Conservation (phyloP, 2,797 vertebrate species). For the Lepilemur ruficaudatus region DNA sequence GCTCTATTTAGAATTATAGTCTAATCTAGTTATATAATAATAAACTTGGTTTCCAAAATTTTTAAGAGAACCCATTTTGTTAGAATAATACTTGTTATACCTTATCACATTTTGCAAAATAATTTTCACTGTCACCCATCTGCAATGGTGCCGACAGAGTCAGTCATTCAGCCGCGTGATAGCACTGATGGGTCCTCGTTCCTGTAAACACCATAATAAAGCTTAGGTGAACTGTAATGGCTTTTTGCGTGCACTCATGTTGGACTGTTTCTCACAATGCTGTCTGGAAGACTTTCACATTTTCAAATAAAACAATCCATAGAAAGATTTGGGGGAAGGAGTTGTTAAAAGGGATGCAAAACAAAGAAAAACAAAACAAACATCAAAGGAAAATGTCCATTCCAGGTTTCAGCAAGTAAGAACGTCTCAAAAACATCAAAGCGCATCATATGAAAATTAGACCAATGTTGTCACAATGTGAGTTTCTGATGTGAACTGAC, state of each 20-base stretch:
- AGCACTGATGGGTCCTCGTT: slow-evolving; percentile 75
- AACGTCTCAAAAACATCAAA: not conserved
- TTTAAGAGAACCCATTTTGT: not conserved
- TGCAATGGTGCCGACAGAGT: not conserved
- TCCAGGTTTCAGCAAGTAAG: not conserved
- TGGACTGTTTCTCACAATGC: slow-evolving; percentile 87
- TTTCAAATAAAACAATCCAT: slow-evolving; percentile 33
- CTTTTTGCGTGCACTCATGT: slow-evolving; percentile 88
- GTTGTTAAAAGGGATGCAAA: not conserved
- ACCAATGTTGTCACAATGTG: not conserved
- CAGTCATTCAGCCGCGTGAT: not conserved
- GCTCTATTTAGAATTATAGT: not conserved
- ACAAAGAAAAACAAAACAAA: not conserved
- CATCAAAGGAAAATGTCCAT: slow-evolving; percentile 50
- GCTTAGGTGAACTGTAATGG: slow-evolving; percentile 81
- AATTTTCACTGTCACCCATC: not conserved
- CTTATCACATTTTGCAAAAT: not conserved
- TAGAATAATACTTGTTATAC: not conserved
- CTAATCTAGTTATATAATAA: not conserved
- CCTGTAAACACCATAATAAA: slow-evolving; percentile 86
- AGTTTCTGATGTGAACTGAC: not conserved
- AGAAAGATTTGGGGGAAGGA: not conserved
- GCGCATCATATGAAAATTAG: not conserved
- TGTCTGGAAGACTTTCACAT: slow-evolving; percentile 82
- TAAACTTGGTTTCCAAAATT: not conserved